These are phyloP conservation scores for Austrofundulus limnaeus DNA, from an alignment of 2,113 vertebrate species.

Conservation along the genomic window DNA sequence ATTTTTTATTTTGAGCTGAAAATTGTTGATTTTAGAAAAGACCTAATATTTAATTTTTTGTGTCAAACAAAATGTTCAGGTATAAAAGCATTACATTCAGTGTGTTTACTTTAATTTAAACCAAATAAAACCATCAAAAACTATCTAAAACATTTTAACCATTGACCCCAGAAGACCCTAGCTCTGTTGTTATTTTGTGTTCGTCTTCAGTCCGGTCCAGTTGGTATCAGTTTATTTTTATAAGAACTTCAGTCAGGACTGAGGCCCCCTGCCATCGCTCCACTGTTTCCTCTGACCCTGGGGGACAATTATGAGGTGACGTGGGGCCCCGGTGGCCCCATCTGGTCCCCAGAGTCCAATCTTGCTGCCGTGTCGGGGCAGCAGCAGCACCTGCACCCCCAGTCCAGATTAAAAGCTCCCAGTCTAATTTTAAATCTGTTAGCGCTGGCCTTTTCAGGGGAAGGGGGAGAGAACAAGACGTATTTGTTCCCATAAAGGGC, in stretches of 20 bases:
- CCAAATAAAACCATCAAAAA: too few species aligned
- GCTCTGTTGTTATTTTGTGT: conserved; percentile 10
- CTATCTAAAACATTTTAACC: too few species aligned
- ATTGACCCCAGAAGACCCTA: too few species aligned
- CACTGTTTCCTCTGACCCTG: conserved; percentile 50
- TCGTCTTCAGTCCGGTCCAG: conserved; percentile 17
- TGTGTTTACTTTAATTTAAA: too few species aligned
- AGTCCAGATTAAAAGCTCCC: conserved; percentile 75
- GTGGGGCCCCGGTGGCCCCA: conserved; percentile 31
- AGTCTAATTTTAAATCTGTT: conserved; percentile 81
- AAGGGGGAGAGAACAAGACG: conserved; percentile 59
- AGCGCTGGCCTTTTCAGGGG: conserved; percentile 70
- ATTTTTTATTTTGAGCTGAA: too few species aligned
- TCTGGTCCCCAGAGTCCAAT: conserved; percentile 77
- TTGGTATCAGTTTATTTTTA: conserved; percentile 43
- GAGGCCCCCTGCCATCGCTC: not conserved
- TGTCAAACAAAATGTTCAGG: too few species aligned
- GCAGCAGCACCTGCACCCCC: conserved; percentile 76
- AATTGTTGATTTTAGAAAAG: too few species aligned
- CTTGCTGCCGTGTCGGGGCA: conserved; percentile 40
- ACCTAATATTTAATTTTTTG: too few species aligned
- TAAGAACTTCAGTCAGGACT: conserved; percentile 10
- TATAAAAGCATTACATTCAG: too few species aligned
- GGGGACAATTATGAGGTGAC: conserved; percentile 72
- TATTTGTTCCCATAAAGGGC: conserved; percentile 76